These are phyloP conservation scores for Isotomurus palustris DNA, from an alignment of 2,888 invertebrate genomes.

Conservation along the genomic window DNA sequence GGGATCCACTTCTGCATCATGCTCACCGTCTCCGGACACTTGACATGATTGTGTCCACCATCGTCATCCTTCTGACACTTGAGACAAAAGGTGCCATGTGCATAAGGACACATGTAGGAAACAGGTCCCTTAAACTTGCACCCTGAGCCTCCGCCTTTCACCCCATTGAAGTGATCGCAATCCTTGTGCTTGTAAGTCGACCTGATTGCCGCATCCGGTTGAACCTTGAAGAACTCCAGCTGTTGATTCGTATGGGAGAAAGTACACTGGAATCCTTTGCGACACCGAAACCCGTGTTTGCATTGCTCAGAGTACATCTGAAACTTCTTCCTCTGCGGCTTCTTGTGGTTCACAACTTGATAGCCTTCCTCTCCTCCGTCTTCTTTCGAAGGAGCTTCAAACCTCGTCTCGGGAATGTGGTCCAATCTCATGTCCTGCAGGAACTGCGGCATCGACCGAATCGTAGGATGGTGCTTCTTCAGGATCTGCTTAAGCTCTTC, in stretches of 20 bases:
- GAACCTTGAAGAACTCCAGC: constrained; percentile 18
- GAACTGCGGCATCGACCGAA: background rate
- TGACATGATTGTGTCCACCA: no score
- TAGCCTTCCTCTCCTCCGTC: background rate
- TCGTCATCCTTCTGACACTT: constrained; percentile 5
- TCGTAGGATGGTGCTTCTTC: background rate
- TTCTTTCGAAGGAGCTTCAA: background rate
- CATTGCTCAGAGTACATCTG: constrained; percentile 16
- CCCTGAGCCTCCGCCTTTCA: no score
- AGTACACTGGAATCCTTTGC: constrained; percentile 13
- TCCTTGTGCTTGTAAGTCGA: background rate
- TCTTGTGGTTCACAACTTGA: background rate
- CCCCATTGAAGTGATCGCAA: background rate
- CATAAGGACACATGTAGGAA: constrained; percentile 8
- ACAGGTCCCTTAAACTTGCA: background rate
- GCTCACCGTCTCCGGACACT: no score
- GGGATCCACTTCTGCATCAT: no score
- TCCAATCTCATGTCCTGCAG: background rate
- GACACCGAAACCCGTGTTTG: constrained; percentile 14
- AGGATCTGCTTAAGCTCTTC: background rate
- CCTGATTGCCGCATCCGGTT: background rate
- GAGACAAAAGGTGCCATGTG: constrained; percentile 9
- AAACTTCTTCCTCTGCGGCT: background rate
- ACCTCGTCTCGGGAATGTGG: background rate
- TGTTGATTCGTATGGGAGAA: constrained; percentile 13